A percentile compares a stretch with the other conserved stretches of the same genome.
phyloP scores from a whole-genome alignment of 2,113 vertebrate species.

The Antechinus flavipes region DNA sequence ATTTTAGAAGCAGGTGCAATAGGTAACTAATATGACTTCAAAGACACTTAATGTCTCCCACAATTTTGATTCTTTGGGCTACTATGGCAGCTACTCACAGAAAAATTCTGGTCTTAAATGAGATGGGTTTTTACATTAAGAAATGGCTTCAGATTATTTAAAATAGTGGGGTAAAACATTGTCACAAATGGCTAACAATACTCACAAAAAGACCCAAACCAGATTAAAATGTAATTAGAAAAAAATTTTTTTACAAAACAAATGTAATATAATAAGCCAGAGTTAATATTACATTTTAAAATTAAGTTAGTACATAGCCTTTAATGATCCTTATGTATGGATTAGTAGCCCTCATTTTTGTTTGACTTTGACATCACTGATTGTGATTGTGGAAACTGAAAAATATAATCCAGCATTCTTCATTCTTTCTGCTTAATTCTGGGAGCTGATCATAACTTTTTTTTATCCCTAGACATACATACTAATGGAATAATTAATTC shows the following conservation, averaged over 20 bases:
- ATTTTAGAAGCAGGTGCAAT: neutral
- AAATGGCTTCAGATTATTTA: neutral
- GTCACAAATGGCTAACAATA: neutral
- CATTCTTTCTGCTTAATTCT: neutral
- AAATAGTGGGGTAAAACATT: neutral
- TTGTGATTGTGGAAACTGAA: neutral
- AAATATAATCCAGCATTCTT: neutral
- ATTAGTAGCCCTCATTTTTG: neutral
- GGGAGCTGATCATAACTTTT: neutral
- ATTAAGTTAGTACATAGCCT: neutral
- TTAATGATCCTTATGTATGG: neutral
- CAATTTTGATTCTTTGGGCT: neutral
- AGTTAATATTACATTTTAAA: neutral
- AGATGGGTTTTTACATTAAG: neutral
- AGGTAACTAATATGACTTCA: neutral
- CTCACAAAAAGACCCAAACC: neutral
- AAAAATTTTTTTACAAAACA: neutral
- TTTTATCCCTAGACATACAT: neutral
- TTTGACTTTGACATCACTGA: neutral
- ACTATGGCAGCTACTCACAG: neutral
- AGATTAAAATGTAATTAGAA: neutral
- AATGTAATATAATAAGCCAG: neutral
- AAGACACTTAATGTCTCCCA: neutral
- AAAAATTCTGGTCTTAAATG: neutral
- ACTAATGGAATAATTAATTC: neutral